Conservation (phyloP, 2,888 invertebrate species). For the Laspeyria flexula region DNA sequence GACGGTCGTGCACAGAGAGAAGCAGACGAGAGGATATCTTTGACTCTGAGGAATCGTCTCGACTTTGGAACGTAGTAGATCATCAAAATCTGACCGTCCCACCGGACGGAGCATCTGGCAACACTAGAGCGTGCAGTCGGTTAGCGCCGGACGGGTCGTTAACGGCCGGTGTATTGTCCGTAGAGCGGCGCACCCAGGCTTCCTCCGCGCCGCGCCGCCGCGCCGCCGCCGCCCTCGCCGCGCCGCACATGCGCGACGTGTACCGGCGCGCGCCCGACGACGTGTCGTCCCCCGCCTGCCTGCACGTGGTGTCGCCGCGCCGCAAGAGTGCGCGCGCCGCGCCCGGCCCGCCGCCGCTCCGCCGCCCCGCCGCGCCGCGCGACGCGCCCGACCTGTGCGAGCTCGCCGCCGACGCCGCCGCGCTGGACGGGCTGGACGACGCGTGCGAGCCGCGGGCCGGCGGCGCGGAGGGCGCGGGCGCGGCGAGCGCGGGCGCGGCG, state of each 20-base stretch:
- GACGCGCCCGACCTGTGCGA: slow-evolving; percentile 62
- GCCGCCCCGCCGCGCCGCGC: slow-evolving; percentile 54
- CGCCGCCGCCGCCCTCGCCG: slow-evolving; percentile 28
- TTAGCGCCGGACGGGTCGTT: slow-evolving; percentile 23
- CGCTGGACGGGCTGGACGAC: slow-evolving; percentile 23
- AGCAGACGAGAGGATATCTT: too few relatives aligned
- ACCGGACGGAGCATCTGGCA: slow-evolving; percentile 1
- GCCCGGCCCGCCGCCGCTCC: slow-evolving; percentile 59
- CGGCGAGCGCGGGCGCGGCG: slow-evolving; percentile 32
- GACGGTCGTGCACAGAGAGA: too few relatives aligned
- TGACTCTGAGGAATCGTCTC: too few relatives aligned
- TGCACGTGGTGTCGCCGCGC: slow-evolving; percentile 67
- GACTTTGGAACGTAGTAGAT: not conserved
- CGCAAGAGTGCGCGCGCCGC: slow-evolving; percentile 50
- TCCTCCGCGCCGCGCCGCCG: slow-evolving; percentile 58
- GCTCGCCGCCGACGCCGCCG: slow-evolving; percentile 54
- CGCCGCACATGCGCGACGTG: slow-evolving; percentile 84
- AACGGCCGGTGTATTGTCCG: slow-evolving; percentile 59
- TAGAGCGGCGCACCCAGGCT: slow-evolving; percentile 54
- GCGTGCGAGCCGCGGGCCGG: slow-evolving; percentile 11
- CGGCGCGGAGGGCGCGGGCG: slow-evolving; percentile 15
- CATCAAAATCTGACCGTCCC: not conserved
- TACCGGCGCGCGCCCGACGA: slow-evolving; percentile 77
- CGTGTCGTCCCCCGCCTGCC: slow-evolving; percentile 79
- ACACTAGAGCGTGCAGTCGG: slow-evolving; percentile 4